Conservation (phyloP, 1,140 invertebrate species). For the Phenacoccus solenopsis region DNA sequence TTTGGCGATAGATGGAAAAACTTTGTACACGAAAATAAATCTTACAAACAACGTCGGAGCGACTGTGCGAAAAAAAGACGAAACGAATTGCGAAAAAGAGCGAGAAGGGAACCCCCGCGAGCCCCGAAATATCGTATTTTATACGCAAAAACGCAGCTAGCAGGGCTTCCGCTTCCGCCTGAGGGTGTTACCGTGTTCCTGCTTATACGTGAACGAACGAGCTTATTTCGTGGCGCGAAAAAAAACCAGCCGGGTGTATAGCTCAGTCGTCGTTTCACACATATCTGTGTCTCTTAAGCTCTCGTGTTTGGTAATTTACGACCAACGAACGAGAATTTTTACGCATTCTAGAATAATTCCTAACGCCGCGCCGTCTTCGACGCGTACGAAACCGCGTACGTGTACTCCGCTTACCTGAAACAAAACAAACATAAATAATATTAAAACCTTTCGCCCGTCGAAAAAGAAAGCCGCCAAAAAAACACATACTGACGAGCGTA, state of each 20-base stretch:
- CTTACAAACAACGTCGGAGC: not conserved
- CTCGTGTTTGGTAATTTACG: not conserved
- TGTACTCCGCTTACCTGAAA: not conserved
- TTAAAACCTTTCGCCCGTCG: no score
- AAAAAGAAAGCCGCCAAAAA: no score
- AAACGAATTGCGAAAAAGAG: no score
- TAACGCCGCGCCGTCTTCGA: not conserved
- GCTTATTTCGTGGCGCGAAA: no score
- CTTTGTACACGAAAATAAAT: no score
- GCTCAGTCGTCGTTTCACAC: not conserved
- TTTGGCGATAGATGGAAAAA: no score
- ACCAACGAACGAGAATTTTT: not conserved
- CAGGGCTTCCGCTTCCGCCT: not conserved
- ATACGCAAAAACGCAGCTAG: not conserved
- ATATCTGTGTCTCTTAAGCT: conserved; percentile 1
- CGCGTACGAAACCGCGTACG: not conserved
- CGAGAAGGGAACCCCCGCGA: no score
- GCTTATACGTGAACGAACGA: no score
- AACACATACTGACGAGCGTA: no score
- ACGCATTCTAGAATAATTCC: not conserved
- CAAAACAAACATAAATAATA: conserved; percentile 4
- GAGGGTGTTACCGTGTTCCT: not conserved
- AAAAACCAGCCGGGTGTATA: not conserved
- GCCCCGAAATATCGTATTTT: not conserved
- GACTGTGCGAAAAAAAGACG: no score